Base-by-base conservation (phyloP, 1,140 invertebrate genomes). In the Heterodera carotae region DNA sequence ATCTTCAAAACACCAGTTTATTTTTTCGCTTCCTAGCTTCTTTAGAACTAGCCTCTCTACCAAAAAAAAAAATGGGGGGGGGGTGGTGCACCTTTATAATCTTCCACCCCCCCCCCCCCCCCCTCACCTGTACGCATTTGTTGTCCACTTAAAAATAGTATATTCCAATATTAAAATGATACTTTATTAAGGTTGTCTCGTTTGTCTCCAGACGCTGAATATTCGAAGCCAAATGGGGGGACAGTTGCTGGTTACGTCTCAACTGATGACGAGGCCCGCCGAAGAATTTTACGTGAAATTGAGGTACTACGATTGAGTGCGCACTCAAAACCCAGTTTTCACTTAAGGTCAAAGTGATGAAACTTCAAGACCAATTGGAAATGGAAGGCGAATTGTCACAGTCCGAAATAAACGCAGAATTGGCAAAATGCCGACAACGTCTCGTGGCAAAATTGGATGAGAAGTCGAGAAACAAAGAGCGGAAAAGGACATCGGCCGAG, bases 301-400 rank as follows among this genome's bases (percentile, higher is more conserved):
- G 85, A 87, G 75, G 86, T 85, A 64, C 27, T 8, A 39, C 8
- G 36, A 36, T n/a, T n/a, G n/a, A n/a, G n/a, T n/a, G n/a, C n/a
- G n/a, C 33, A 69, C 12, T 36, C 18, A 27, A 69, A 56, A 33
- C 34, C 27, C 22, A 36, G 69, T 43, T 4, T 59, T 73, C 59
- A 12, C 72, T 74, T 73, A 33, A 84, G 84, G 67, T 87, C 4
- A 87, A 87, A 77, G 84, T 87, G 4, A 36, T 87, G 29, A 69
- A 81, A 33, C 77, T 83, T 25, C 86, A 87, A 73, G 85, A 87
- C 67, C 83, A 87, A 62, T 74, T 87, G 10, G 86, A 87, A 72
- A 67, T 68, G 22, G 80, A 86, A 1, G 43, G 75, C 5, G 66
- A 48, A 8, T 39, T 36, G 25, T 2, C 56, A 27, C n/a, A 27